Conservation (phyloP, 2,797 vertebrate genomes). For the Synanceia verrucosa region DNA sequence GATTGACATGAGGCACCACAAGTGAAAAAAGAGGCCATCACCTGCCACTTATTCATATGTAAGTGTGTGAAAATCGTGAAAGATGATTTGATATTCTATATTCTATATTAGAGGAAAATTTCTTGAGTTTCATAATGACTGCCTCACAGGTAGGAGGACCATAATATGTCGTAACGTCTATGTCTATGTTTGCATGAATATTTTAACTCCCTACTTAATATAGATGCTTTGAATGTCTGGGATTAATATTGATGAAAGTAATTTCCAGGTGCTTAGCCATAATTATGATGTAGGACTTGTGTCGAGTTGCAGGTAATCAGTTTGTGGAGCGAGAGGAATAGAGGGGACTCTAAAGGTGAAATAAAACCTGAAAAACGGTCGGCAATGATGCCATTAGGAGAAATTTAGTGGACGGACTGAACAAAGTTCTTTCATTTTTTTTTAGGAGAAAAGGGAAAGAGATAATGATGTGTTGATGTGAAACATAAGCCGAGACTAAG, state of each 20-base stretch:
- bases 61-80: constrained; percentile 4
- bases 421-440: constrained; percentile 39
- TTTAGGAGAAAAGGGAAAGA: constrained; percentile 5
- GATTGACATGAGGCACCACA: background rate
- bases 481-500: constrained; percentile 36
- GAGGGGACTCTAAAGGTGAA: constrained; percentile 47
- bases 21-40: background rate
- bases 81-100: no score
- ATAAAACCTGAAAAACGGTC: constrained; percentile 24
- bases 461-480: constrained; percentile 56
- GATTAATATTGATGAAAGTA: constrained; percentile 74
- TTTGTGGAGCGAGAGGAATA: constrained; percentile 38
- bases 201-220: constrained; percentile 56
- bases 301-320: constrained; percentile 54
- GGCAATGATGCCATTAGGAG: constrained; percentile 28
- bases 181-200: constrained; percentile 50
- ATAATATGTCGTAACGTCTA: constrained; percentile 17
- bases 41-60: background rate
- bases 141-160: constrained; percentile 1
- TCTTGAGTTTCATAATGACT: background rate
- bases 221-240: constrained; percentile 56
- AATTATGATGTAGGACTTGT: constrained; percentile 71
- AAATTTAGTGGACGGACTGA: constrained; percentile 13
- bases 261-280: constrained; percentile 63
- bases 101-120: no score